Base-by-base conservation (phyloP, 2,113 vertebrate genomes). In the Salvator merianae region DNA sequence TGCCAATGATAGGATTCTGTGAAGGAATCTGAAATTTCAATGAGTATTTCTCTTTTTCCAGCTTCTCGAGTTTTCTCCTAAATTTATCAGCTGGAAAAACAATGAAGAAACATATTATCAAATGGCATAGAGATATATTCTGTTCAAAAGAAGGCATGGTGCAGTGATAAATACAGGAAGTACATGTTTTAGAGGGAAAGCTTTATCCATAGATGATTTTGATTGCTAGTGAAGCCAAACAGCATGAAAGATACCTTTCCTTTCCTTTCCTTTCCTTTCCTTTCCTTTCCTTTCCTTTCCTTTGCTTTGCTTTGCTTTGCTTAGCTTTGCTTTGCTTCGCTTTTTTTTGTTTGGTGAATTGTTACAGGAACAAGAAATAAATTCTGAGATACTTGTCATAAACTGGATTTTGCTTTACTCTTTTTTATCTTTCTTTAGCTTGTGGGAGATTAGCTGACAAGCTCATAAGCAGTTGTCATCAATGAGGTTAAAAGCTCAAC, bases 21-120 rank as follows among this genome's bases (percentile, higher is more conserved):
- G 97, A 99, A 69, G 98, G 98, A 82, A 99, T 96, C 74, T 93
- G 96, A 91, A 97, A 95, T 85, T 94, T 94, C 59, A 97, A 94
- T 36, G 90, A 74, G 2, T 88, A 92, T 82, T 91, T 93, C 91
- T 98, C 97, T 40, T 90, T 94, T 78, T 95, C 95, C 92, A 99
- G 91, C 82, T 97, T 97, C 89, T 97, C 97, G 84, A 98, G 84
- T 91, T 97, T 97, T 76, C 89, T 89, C 82, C 94, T 96, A 87
- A 98, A 95, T 30, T 86, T 95, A 91, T 98, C 97, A 0, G 97
- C 98, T 99, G 88, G 26, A 88, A 86, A 91, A 85, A 79, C n/a
- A 85, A 79, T 14, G 30, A 53, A 9, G 2, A 62, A 50, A 22
- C 26, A 34, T 1, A 4, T 88, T 24, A 84, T 30, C 16, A 80